These are phyloP conservation scores for Anas platyrhynchos DNA, from an alignment of 2,113 vertebrate species.

Conservation along the genomic window DNA sequence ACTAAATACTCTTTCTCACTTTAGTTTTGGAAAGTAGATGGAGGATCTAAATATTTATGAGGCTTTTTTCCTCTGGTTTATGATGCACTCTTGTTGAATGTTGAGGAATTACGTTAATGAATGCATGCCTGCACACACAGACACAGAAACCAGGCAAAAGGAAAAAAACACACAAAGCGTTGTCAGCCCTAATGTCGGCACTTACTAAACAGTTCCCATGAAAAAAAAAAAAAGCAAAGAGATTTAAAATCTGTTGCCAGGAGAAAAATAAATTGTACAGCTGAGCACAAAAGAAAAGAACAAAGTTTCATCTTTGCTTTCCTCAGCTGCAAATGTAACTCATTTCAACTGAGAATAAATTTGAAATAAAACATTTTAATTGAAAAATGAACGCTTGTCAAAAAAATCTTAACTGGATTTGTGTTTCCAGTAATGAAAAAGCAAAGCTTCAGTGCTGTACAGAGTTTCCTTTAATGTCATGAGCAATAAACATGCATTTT, in stretches of 20 bases:
- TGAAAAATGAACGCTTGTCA: conserved; percentile 43
- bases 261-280: conserved; percentile 73
- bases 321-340: conserved; percentile 60
- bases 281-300: conserved; percentile 66
- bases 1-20: conserved; percentile 72
- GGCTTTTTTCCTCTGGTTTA: conserved; percentile 69
- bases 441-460: background rate
- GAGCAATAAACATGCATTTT: background rate
- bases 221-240: conserved; percentile 37
- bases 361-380: conserved; percentile 49
- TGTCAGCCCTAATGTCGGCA: conserved; percentile 66
- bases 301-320: conserved; percentile 73
- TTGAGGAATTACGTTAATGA: conserved; percentile 83
- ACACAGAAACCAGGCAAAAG: conserved; percentile 80
- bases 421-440: background rate
- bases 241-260: conserved; percentile 77
- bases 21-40: conserved; percentile 69
- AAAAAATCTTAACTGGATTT: background rate
- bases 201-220: conserved; percentile 79
- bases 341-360: conserved; percentile 49
- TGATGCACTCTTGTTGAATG: conserved; percentile 79
- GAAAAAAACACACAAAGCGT: conserved; percentile 65
- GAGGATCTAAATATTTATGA: conserved; percentile 84
- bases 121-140: conserved; percentile 86
- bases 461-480: background rate